Evolutionary conservation across 2,113 vertebrate genomes (phyloP), one percentile per base, ranked within the genome.

Genomic region (Sinocyclocheilus anshuiensis): DNA sequence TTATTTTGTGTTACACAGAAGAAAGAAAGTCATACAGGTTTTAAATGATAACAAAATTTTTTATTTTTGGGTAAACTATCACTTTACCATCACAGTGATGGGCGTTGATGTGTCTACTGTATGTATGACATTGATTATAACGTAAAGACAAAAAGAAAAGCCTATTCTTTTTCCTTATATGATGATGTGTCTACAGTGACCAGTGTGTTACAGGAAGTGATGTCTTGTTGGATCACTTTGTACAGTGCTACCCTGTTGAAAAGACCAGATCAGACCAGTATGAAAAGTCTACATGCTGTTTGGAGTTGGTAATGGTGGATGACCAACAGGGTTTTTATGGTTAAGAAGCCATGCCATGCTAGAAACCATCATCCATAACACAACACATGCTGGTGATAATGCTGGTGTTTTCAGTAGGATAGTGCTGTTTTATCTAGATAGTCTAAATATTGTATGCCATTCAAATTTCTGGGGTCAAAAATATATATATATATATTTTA

Each of bases 391-490:
- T 74, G 74, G n/a, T 50, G 42, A 24, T 50, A 26, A 76, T 76
- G n/a, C 74, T 76, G 76, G 76, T 77, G 4, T 77, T 77, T 55
- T 77, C 76, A 77, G 50, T 55, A 77, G 76, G 16, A 55, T 33
- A 20, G 76, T 77, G 76, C 45, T 55, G 45, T 33, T 77, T 77
- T 77, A 29, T 6, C 4, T 24, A 48, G 42, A 48, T 8, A 16
- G 50, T 53, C 50, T 53, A 53, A 53, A 53, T 53, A 18, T 53
- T 6, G 1, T 11, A 16, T 22, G 29, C 50, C 26, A 6, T 76
- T 33, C 26, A 18, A 77, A 53, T 33, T 11, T 53, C 11, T 29
- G 24, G 76, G 76, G 26, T 76, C 10, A 36, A 36, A 36, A 36
- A 36, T n/a, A n/a, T n/a, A n/a, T n/a, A n/a, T n/a, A n/a, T n/a